Percentiles rank a stretch among this genome's conserved stretches.
Conservation (phyloP, 2,888 invertebrate species). For the Desoria tigrina region DNA sequence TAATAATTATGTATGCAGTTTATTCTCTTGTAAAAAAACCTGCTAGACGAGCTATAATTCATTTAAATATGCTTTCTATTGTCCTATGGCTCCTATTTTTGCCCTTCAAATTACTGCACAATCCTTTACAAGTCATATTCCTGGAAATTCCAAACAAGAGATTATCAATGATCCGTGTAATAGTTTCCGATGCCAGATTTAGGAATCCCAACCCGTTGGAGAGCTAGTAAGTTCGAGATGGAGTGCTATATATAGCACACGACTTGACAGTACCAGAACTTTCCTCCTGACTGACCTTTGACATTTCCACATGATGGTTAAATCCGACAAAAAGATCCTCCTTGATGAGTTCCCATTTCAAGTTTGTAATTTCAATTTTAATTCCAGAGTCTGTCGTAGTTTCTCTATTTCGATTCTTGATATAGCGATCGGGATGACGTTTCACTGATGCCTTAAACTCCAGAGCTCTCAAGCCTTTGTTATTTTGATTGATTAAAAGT, state of each 20-base stretch:
- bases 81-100: background rate
- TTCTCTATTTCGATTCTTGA: no score
- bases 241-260: no score
- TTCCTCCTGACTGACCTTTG: slow-evolving; percentile 17
- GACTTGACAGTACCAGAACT: background rate
- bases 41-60: no score
- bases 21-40: no score
- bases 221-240: no score
- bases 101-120: background rate
- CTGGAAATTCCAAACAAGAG: slow-evolving; percentile 1
- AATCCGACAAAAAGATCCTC: slow-evolving; percentile 17
- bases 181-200: slow-evolving; percentile 35
- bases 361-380: background rate
- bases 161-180: slow-evolving; percentile 34
- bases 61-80: background rate
- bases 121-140: background rate
- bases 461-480: background rate
- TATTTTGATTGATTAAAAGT: slow-evolving; percentile 8
- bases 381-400: no score
- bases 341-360: background rate
- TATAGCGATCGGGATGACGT: no score
- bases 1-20: no score
- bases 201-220: no score
- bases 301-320: slow-evolving; percentile 5
- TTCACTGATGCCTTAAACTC: background rate